phyloP scores from a whole-genome alignment of 2,797 vertebrate genomes.

The Pseudomugil tenellus region DNA sequence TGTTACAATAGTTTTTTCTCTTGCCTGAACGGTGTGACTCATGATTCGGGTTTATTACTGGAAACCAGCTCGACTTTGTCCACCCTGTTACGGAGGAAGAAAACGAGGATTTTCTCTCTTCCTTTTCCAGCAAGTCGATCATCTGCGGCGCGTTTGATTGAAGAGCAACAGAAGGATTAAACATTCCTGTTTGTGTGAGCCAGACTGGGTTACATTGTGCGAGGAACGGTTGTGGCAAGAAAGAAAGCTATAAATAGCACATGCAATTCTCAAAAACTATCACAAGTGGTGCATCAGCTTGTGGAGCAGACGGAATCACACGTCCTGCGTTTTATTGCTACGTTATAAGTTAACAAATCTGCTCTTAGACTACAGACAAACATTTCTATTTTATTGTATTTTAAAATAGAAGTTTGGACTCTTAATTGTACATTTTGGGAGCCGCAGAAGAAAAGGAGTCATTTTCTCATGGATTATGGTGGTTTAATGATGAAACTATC shows the following conservation, averaged over 20 bases:
- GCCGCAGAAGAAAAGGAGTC: slow-evolving; percentile 35
- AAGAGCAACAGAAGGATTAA: slow-evolving; percentile 80
- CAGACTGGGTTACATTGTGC: slow-evolving; percentile 72
- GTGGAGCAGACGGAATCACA: slow-evolving; percentile 74
- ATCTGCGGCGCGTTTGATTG: slow-evolving; percentile 64
- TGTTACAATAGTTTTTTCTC: slow-evolving; percentile 65
- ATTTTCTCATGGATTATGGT: slow-evolving; percentile 71
- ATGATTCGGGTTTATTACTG: slow-evolving; percentile 42
- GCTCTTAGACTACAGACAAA: background rate
- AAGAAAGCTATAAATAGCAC: slow-evolving; percentile 85
- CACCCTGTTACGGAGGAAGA: slow-evolving; percentile 62
- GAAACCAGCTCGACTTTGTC: slow-evolving; percentile 61
- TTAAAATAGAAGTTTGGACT: slow-evolving; percentile 62
- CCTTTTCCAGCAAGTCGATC: slow-evolving; percentile 41
- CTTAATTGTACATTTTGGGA: slow-evolving; percentile 21
- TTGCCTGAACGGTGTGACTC: slow-evolving; percentile 58
- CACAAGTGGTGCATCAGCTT: slow-evolving; percentile 82
- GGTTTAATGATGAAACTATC: slow-evolving; percentile 70
- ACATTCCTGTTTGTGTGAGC: slow-evolving; percentile 71
- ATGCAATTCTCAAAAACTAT: slow-evolving; percentile 83
- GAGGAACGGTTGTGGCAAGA: slow-evolving; percentile 78
- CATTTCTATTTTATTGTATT: background rate
- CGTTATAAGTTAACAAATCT: slow-evolving; percentile 44
- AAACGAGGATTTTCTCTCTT: background rate
- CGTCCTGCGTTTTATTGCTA: slow-evolving; percentile 59